phyloP scores from a whole-genome alignment of 2,888 invertebrate genomes.

The Masnerella sp. region DNA sequence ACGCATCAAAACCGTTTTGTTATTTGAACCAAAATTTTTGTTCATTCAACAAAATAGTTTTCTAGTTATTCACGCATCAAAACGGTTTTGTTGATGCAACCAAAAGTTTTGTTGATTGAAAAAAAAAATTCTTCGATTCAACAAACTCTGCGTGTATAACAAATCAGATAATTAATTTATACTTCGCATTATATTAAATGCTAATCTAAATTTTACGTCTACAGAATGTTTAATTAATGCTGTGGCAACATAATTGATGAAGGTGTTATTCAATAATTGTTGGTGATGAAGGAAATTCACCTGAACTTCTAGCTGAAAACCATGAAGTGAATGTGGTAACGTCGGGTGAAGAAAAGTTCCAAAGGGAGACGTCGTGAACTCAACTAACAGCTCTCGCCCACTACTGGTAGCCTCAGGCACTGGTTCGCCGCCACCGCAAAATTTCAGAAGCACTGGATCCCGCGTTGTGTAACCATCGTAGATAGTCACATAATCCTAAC shows the following conservation, averaged over 20 bases:
- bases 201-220: no score
- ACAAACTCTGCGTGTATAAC: no score
- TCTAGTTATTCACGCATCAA: no score
- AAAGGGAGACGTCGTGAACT: constrained; percentile 93
- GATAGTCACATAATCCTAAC: constrained; percentile 89
- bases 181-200: no score
- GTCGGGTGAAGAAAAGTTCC: constrained; percentile 92
- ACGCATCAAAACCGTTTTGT: no score
- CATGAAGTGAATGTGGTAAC: constrained; percentile 87
- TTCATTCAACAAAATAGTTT: no score
- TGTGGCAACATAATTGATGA: constrained; percentile 12
- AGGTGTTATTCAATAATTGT: constrained; percentile 31
- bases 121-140: no score
- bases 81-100: no score
- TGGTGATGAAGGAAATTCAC: constrained; percentile 73
- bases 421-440: constrained; percentile 92
- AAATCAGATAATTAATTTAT: no score
- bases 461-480: constrained; percentile 93
- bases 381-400: constrained; percentile 91
- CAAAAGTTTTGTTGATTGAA: no score
- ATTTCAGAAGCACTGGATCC: constrained; percentile 91
- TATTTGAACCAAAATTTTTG: no score
- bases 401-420: constrained; percentile 92
- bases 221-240: no score
- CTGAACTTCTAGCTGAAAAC: constrained; percentile 92